Evolutionary conservation across 2,888 invertebrate genomes (phyloP).

Genomic region (Drosophila multiciliata): DNA sequence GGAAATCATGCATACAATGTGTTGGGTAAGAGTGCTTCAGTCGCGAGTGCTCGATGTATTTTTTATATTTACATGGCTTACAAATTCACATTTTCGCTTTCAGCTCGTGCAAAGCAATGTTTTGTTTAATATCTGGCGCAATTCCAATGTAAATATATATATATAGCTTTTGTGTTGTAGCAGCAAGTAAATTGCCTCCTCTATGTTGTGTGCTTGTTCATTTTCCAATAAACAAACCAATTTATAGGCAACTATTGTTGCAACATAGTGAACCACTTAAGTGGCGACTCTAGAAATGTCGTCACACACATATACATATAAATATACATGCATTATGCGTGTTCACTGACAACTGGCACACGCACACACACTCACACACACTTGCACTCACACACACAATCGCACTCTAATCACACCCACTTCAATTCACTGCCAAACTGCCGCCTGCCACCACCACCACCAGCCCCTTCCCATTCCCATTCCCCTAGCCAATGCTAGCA

Average conservation of each 20-base stretch:
- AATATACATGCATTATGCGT: constrained; percentile 3
- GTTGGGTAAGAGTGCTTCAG: background rate
- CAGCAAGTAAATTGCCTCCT: constrained; percentile 19
- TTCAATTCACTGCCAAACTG: constrained; percentile 39
- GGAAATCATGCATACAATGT: background rate
- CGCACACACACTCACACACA: background rate
- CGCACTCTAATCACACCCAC: constrained; percentile 59
- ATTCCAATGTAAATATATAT: background rate
- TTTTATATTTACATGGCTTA: background rate
- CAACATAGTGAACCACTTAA: constrained; percentile 49
- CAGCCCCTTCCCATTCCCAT: background rate
- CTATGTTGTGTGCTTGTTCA: constrained; percentile 28
- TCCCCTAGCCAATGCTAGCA: background rate
- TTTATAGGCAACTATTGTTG: constrained; percentile 51
- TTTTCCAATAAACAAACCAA: constrained; percentile 52
- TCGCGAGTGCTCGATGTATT: background rate
- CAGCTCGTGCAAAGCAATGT: background rate
- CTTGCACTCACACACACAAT: constrained; percentile 16
- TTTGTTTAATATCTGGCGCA: background rate
- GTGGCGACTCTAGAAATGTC: constrained; percentile 20
- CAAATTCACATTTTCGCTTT: background rate
- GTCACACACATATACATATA: constrained; percentile 5
- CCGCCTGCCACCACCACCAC: constrained; percentile 4
- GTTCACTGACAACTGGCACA: background rate
- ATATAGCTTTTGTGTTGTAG: background rate